These are phyloP conservation scores for Pardalotus punctatus DNA, from an alignment of 2,113 vertebrate species.

Conservation along the genomic window DNA sequence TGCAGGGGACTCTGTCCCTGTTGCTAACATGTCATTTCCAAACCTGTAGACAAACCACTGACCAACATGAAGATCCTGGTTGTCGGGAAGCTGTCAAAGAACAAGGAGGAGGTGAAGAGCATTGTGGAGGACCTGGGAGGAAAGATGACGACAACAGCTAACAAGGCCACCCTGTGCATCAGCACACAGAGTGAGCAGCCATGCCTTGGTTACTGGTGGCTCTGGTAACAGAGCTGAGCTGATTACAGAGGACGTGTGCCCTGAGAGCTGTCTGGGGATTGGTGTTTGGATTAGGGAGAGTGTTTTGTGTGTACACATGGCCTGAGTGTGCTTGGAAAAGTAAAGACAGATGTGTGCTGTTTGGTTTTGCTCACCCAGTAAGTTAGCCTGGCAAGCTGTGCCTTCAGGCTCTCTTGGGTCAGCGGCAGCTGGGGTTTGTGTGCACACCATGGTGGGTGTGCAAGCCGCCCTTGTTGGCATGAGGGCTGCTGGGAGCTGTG, in stretches of 20 bases:
- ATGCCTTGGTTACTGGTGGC: neutral
- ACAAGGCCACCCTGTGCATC: constrained; percentile 88
- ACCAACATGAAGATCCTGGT: constrained; percentile 86
- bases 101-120: constrained; percentile 90
- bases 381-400: neutral
- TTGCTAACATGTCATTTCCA: neutral
- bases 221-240: neutral
- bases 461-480: neutral
- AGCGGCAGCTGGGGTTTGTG: neutral
- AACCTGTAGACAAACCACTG: constrained; percentile 84
- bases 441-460: neutral
- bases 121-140: constrained; percentile 88
- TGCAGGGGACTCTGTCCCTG: neutral
- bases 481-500: neutral
- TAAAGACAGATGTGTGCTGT: neutral
- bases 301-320: neutral
- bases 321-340: neutral
- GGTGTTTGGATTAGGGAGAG: neutral
- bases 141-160: constrained; percentile 82
- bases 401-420: neutral
- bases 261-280: neutral
- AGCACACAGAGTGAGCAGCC: constrained; percentile 87
- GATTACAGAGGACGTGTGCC: neutral
- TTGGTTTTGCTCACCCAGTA: neutral
- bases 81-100: constrained; percentile 89